Evolutionary conservation across 2,113 vertebrate genomes (phyloP), one percentile per base, ranked within the genome.

Genomic region (Lamprologus tigripictilis): DNA sequence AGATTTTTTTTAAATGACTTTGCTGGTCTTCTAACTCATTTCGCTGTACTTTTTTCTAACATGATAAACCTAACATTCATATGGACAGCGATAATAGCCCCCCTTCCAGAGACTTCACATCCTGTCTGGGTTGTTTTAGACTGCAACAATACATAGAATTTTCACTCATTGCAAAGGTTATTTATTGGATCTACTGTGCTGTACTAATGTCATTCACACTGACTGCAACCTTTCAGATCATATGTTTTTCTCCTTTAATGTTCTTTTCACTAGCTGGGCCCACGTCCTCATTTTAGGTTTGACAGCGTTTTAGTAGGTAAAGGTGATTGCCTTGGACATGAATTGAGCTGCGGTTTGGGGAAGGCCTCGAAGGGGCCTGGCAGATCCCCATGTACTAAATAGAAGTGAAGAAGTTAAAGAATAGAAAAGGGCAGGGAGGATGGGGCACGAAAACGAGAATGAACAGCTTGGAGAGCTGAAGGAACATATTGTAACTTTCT

Each of bases 31-130:
- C 58, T 35, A 33, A 1, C 58, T 33, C 3, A 11, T 63, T 63
- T 63, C 1, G 0, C 61, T 66, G 61, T 2, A 5, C 31, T n/a
- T n/a, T n/a, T 33, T 37, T n/a, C 4, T 37, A 68, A 68, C 63
- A 68, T 1, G 7, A 68, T 68, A 68, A 68, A 13, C 63, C 19
- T 68, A 21, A 37, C 61, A 37, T 68, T 68, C 61, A 21, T 66
- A 37, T 21, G 61, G 33, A 66, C 19, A 68, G 61, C 0, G 2
- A 37, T 68, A 68, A 5, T 21, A 40, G 16, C 63, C 11, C 33
- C 0, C 19, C 1, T 5, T 37, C 19, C 0, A 37, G 10, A 66
- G 10, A 37, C 61, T 66, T 37, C 1, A 37, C 17, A 68, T 21
- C 33, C 33, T 68, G 33, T 14, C 33, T 12, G 3, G 11, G 11